Evolutionary conservation across 2,888 invertebrate species (phyloP).

Genomic region (Ochropleura plecta): DNA sequence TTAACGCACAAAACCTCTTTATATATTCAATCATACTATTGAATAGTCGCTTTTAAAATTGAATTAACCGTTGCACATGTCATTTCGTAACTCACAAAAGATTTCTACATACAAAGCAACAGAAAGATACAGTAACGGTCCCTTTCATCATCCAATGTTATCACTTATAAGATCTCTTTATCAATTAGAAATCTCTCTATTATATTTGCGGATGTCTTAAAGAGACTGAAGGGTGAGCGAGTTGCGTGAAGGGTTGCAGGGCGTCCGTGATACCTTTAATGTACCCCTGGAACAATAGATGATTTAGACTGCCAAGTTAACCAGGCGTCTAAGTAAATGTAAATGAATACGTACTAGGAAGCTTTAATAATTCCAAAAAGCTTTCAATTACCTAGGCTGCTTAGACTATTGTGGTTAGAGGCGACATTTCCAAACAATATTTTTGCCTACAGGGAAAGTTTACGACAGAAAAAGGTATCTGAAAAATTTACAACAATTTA

Average conservation of each 20-base stretch:
- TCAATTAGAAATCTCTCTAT: constrained; percentile 60
- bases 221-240: constrained; percentile 49
- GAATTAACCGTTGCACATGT: not conserved
- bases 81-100: not conserved
- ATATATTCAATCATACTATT: not conserved
- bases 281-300: constrained; percentile 36
- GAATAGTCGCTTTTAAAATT: not conserved
- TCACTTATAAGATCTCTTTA: constrained; percentile 56
- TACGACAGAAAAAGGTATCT: too few species aligned
- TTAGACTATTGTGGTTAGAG: not conserved
- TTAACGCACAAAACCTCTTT: not conserved
- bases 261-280: constrained; percentile 51
- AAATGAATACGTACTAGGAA: not conserved
- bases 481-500: too few species aligned
- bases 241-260: constrained; percentile 44
- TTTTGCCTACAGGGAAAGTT: too few species aligned
- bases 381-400: not conserved
- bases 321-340: constrained; percentile 4
- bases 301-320: constrained; percentile 12
- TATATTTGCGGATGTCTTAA: constrained; percentile 53
- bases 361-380: not conserved
- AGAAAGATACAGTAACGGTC: constrained; percentile 4
- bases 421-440: too few species aligned
- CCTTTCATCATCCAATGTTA: constrained; percentile 30
- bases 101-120: constrained; percentile 3